Conservation (phyloP, 1,140 invertebrate genomes). For the Cyclargus thomasi region DNA sequence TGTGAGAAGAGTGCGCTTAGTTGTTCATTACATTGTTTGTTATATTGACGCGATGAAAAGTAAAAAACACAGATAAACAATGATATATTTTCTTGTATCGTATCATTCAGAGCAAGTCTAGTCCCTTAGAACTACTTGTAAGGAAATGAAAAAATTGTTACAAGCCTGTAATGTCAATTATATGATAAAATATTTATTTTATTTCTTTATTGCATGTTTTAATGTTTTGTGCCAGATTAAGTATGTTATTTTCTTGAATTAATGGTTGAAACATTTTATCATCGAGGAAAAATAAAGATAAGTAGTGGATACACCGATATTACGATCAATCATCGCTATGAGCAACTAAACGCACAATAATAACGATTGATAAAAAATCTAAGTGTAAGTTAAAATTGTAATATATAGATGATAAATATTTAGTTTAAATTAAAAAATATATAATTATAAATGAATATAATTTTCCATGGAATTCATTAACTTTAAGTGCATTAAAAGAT, state of each 20-base stretch:
- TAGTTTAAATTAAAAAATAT: slow-evolving; percentile 72
- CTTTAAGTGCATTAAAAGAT: slow-evolving; percentile 53
- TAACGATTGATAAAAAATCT: slow-evolving; percentile 66
- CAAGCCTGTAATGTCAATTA: background rate
- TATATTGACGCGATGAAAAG: background rate
- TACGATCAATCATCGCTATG: slow-evolving; percentile 21
- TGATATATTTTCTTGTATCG: no score
- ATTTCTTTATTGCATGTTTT: background rate
- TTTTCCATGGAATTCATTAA: slow-evolving; percentile 73
- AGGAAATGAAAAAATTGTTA: background rate
- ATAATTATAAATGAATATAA: slow-evolving; percentile 74
- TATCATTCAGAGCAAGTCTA: background rate
- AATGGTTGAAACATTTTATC: no score
- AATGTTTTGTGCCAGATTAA: background rate
- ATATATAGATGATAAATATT: slow-evolving; percentile 73
- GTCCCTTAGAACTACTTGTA: background rate
- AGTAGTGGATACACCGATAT: background rate
- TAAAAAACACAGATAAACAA: background rate
- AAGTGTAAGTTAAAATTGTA: slow-evolving; percentile 71
- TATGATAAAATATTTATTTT: background rate
- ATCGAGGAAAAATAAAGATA: no score
- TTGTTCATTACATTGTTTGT: slow-evolving; percentile 36
- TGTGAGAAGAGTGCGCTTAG: slow-evolving; percentile 55
- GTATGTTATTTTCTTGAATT: background rate
- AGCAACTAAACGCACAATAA: slow-evolving; percentile 50